Percentiles rank a stretch among this genome's conserved stretches.
Conservation (phyloP, 2,888 invertebrate genomes). For the Dione vanillae region DNA sequence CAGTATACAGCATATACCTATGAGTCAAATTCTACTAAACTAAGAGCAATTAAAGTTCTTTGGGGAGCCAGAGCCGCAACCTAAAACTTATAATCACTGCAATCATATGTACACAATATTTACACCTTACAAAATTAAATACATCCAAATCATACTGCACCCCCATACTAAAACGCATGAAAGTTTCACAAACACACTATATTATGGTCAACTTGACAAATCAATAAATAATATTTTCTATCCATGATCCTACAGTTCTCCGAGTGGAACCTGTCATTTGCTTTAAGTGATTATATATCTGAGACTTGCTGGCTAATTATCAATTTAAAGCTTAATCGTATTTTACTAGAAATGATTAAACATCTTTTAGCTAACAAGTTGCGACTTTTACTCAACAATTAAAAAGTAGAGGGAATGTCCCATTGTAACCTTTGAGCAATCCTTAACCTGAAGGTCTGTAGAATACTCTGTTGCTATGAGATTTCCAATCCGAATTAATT, state of each 20-base stretch:
- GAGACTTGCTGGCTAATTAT: conserved; percentile 3
- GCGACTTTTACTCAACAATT: conserved; percentile 19
- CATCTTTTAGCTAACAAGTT: conserved; percentile 14
- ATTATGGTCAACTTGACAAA: conserved; percentile 22
- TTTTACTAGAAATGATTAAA: conserved; percentile 8
- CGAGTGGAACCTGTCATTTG: conserved; percentile 1
- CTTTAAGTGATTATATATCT: background rate
- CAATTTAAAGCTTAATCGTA: conserved; percentile 23
- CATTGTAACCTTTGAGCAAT: conserved; percentile 63
- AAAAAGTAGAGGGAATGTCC: conserved; percentile 58
- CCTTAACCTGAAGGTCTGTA: conserved; percentile 32
- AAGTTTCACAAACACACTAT: conserved; percentile 48
- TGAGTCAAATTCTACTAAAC: conserved; percentile 22
- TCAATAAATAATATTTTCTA: conserved; percentile 32
- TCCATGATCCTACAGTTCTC: conserved; percentile 1
- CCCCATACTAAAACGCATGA: conserved; percentile 76
- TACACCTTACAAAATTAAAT: conserved; percentile 71
- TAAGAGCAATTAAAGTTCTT: conserved; percentile 56
- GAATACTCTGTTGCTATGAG: conserved; percentile 53
- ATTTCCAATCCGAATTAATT: conserved; percentile 78
- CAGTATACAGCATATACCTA: conserved; percentile 22
- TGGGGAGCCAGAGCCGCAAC: conserved; percentile 52
- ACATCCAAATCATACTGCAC: conserved; percentile 50
- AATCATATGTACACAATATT: conserved; percentile 71
- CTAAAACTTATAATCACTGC: conserved; percentile 78